Base-by-base conservation (phyloP, 2,797 vertebrate species). In the Catostomus latipinnis region DNA sequence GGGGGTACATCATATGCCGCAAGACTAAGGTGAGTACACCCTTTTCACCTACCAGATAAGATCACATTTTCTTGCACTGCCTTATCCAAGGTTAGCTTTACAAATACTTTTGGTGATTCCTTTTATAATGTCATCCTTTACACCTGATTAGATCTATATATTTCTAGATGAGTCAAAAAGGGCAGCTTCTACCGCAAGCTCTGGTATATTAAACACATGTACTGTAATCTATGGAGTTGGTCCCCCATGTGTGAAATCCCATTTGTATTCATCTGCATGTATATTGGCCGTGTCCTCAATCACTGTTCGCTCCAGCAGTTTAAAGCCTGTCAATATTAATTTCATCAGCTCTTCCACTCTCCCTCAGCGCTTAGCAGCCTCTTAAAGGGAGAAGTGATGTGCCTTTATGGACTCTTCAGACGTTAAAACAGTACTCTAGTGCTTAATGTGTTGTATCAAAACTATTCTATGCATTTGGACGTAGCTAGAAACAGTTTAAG, bases 261-360 rank as follows among this genome's bases (percentile, higher is more conserved):
- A 79, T 60, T 79, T 79, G 71, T 45, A 75, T 83, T 74, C 50
- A 74, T 83, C 67, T 83, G 81, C 58, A 54, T 79, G 76, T 57
- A 63, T 60, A 56, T 45, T 57, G 50, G 46, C 52, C 18, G 12
- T 80, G 75, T 34, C 61, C 11, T 82, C 63, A 45, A 49, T 86
- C 79, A 73, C 18, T 67, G 67, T 82, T 53, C 1, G 54, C 79
- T 71, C 65, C 58, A 82, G 50, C 53, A 57, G 62, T 57, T 80
- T 62, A 66, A 70, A 81, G 22, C 76, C 66, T 77, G 82, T 84
- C 82, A 76, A 8, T 60, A 67, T 68, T 22, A 66, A 76, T 76
- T 22, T 56, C 46, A 56, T 18, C 62, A 75, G n/a, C 62, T 7
- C 54, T 75, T 78, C 18, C 76, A 74, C 81, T 79, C 81, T 53